These are phyloP conservation scores for Melikaiella ostensackeni DNA, from an alignment of 2,888 invertebrate species.

Conservation along the genomic window DNA sequence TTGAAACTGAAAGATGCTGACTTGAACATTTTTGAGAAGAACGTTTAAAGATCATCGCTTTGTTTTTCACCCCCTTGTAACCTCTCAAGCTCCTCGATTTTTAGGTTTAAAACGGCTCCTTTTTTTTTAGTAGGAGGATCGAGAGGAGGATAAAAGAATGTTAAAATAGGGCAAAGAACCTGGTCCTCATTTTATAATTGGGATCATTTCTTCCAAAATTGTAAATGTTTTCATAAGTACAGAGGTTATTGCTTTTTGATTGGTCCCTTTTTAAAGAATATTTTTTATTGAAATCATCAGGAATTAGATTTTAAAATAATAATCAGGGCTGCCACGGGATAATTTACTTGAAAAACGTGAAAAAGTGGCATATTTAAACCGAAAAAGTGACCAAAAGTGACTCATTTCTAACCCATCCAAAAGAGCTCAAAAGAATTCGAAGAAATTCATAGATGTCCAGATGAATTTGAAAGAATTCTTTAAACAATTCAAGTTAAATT, in stretches of 20 bases:
- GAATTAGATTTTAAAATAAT: background rate
- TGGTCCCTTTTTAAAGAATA: too few relatives aligned
- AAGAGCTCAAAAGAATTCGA: too few relatives aligned
- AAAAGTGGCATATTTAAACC: too few relatives aligned
- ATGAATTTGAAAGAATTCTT: too few relatives aligned
- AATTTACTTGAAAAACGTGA: too few relatives aligned
- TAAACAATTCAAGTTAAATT: too few relatives aligned
- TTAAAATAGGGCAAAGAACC: background rate
- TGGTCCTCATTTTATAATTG: background rate
- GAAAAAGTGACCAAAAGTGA: too few relatives aligned
- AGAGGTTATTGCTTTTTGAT: too few relatives aligned
- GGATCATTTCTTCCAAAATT: background rate
- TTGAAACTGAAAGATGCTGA: background rate
- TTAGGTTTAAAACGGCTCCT: background rate
- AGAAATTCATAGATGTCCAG: too few relatives aligned
- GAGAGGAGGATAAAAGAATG: background rate
- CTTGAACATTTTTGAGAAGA: slow-evolving; percentile 12
- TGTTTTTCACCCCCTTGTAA: background rate
- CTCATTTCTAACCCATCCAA: too few relatives aligned
- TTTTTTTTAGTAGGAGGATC: background rate
- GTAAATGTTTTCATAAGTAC: too few relatives aligned
- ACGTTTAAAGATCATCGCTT: slow-evolving; percentile 23
- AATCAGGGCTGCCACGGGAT: too few relatives aligned
- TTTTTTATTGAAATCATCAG: background rate
- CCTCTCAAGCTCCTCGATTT: background rate